Evolutionary conservation across 1,140 invertebrate species (phyloP), one percentile per base, ranked within the genome.

Genomic region (Bombus terrestris): DNA sequence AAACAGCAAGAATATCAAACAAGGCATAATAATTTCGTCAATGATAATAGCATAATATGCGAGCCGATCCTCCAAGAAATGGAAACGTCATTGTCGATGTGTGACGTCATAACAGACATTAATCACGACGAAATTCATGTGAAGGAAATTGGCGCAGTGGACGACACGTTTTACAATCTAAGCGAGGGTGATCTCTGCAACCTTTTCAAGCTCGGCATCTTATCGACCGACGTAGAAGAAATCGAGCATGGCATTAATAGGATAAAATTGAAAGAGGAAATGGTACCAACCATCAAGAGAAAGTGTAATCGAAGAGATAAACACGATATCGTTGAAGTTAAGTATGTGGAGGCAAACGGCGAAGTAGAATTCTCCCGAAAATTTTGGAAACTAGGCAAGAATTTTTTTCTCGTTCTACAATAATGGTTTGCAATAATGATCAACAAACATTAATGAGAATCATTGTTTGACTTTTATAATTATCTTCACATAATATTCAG

Each of bases 161-260:
- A 86, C 66, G 81, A 86, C 10, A 35, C 77, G 25, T 78, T 62
- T 53, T 86, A 83, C 82, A 66, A 90, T 69, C 64, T 93, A 28
- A 69, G 83, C 59, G 79, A 90, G 75, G 71, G 80, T 43, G 89
- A 91, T 86, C 86, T 91, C 15, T 72, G 76, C 78, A 88, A 83
- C 85, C 87, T 93, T 87, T 92, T 91, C 79, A 90, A 92, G 75
- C 71, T 87, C 3, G 78, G 89, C 66, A 91, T 92, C 59, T 77
- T 81, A 62, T 81, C 87, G 39, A 83, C 86, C 32, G 80, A 85
- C 69, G 68, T 79, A 59, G 71, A 87, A 41, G 87, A 93, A 83
- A 91, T 93, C 39, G 83, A 90, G 79, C 75, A 81, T 28, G 79
- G 84, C 77, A 91, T 92, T 83, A 89, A 89, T 83, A 88, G 89